Percentiles rank a stretch among this genome's conserved stretches.
These are phyloP conservation scores for Molorchus minor DNA, from an alignment of 2,888 invertebrate genomes.

Conservation along the genomic window DNA sequence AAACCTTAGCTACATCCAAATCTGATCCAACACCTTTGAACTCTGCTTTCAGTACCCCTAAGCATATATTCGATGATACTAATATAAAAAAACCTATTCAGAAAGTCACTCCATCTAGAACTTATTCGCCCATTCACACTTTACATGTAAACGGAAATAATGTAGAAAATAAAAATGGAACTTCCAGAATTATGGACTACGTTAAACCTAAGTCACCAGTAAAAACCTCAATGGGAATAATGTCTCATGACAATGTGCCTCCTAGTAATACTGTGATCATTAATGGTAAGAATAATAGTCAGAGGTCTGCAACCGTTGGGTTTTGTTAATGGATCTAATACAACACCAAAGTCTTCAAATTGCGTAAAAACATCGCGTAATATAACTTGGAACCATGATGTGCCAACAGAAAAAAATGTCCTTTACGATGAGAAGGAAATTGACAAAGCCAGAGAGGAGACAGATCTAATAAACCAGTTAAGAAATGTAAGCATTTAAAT, in stretches of 20 bases:
- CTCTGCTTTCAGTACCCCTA: slow-evolving; percentile 64
- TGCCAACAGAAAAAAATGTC: slow-evolving; percentile 79
- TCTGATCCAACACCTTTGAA: slow-evolving; percentile 64
- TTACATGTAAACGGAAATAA: slow-evolving; percentile 31
- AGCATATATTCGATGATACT: slow-evolving; percentile 68
- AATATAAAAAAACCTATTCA: slow-evolving; percentile 72
- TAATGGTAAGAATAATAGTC: slow-evolving; percentile 51
- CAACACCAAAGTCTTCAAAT: slow-evolving; percentile 54
- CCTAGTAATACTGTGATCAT: slow-evolving; percentile 43
- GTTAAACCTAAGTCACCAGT: slow-evolving; percentile 75
- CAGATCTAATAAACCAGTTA: slow-evolving; percentile 83
- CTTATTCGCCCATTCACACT: slow-evolving; percentile 51
- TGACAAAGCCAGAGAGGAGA: slow-evolving; percentile 89
- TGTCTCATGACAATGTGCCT: slow-evolving; percentile 69
- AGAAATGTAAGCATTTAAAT: slow-evolving; percentile 72
- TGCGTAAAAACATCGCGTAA: slow-evolving; percentile 60
- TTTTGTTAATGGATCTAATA: slow-evolving; percentile 66
- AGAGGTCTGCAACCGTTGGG: slow-evolving; percentile 55
- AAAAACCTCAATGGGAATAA: slow-evolving; percentile 68
- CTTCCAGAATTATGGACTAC: slow-evolving; percentile 62
- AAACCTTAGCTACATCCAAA: slow-evolving; percentile 61
- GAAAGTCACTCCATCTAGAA: slow-evolving; percentile 81
- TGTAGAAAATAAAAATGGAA: slow-evolving; percentile 35
- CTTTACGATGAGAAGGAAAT: slow-evolving; percentile 91
- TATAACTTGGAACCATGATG: slow-evolving; percentile 79